These are phyloP conservation scores for Cantharis rustica DNA, from an alignment of 2,888 invertebrate species.

Conservation along the genomic window DNA sequence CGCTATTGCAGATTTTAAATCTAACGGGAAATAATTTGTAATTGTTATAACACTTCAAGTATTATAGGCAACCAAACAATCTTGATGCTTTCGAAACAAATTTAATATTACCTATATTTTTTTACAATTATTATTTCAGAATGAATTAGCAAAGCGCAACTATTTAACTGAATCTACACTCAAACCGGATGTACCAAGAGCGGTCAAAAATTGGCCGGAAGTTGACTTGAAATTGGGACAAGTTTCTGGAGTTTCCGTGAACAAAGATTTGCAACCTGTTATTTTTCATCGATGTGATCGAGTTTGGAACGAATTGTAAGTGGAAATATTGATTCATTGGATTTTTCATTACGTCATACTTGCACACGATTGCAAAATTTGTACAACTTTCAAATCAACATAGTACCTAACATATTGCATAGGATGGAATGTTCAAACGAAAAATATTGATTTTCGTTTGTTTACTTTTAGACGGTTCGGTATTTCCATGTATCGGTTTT, in stretches of 20 bases:
- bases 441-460: background rate
- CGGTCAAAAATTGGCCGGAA: conserved; percentile 65
- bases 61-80: conserved; percentile 14
- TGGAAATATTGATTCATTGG: conserved; percentile 9
- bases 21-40: background rate
- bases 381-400: background rate
- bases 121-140: conserved; percentile 4
- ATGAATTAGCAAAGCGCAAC: conserved; percentile 16
- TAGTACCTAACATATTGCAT: background rate
- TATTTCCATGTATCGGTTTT: background rate
- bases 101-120: background rate
- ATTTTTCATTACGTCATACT: background rate
- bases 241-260: conserved; percentile 84
- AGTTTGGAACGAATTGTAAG: conserved; percentile 77
- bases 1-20: background rate
- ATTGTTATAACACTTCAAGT: background rate
- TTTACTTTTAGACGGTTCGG: background rate
- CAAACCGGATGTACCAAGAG: conserved; percentile 70
- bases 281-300: conserved; percentile 84
- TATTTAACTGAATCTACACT: conserved; percentile 42
- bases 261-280: conserved; percentile 76
- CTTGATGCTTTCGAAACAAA: background rate
- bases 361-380: background rate
- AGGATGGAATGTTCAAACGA: background rate
- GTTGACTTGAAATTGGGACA: conserved; percentile 74